phyloP scores from a whole-genome alignment of 1,140 invertebrate species.

The Musca vetustissima region DNA sequence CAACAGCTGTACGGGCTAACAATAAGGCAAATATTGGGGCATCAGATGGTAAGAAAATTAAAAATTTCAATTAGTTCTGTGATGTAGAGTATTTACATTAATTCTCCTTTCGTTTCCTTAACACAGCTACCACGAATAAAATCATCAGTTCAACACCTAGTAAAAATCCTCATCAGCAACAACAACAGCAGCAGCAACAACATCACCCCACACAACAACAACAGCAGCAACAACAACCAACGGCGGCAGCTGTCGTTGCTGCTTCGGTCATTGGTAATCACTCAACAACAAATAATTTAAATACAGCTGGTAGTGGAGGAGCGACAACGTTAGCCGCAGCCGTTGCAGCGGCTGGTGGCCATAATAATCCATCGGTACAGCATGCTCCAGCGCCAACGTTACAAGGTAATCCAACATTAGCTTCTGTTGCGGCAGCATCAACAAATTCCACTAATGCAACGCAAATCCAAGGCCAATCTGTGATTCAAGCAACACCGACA shows the following conservation, averaged over 20 bases:
- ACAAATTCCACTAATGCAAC: slow-evolving; percentile 31
- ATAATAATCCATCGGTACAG: slow-evolving; percentile 48
- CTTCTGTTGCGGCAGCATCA: slow-evolving; percentile 39
- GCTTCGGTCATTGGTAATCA: slow-evolving; percentile 26
- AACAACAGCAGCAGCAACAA: slow-evolving; percentile 31
- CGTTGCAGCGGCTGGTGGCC: slow-evolving; percentile 31
- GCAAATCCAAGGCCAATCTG: slow-evolving; percentile 53
- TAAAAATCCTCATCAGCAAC: slow-evolving; percentile 43
- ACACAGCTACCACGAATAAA: slow-evolving; percentile 51
- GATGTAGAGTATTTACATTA: not conserved
- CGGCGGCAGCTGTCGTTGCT: slow-evolving; percentile 40
- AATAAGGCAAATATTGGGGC: slow-evolving; percentile 60
- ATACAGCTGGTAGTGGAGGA: slow-evolving; percentile 12
- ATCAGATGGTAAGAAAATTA: slow-evolving; percentile 42
- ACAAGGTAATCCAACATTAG: slow-evolving; percentile 15
- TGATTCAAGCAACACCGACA: slow-evolving; percentile 54
- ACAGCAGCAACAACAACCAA: slow-evolving; percentile 35
- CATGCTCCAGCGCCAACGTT: slow-evolving; percentile 46
- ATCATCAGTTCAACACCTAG: slow-evolving; percentile 55
- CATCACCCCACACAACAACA: slow-evolving; percentile 26
- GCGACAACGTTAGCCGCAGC: slow-evolving; percentile 33
- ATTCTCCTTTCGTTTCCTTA: slow-evolving; percentile 25
- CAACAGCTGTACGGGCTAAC: slow-evolving; percentile 68
- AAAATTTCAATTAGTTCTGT: not conserved
- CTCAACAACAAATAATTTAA: slow-evolving; percentile 8